These are phyloP conservation scores for Aurelia aurita complex sp. Pacific DNA, from an alignment of 30 jellyfish, hydroid and myxozoan species.

Conservation along the genomic window DNA sequence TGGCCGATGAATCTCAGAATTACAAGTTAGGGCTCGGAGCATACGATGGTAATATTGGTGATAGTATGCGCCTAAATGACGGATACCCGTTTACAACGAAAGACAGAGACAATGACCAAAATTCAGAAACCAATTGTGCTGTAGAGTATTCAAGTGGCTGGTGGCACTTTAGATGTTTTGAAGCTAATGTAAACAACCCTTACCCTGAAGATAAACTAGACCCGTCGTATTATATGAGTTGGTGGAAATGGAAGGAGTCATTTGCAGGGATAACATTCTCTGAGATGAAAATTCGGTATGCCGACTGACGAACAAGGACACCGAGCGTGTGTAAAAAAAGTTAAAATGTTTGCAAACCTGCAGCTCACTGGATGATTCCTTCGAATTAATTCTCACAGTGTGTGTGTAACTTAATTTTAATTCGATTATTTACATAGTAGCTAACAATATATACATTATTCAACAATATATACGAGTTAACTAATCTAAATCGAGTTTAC, in stretches of 20 bases:
- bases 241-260: neutral
- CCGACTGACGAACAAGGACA: no score
- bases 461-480: no score
- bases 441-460: no score
- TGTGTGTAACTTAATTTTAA: no score
- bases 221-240: neutral
- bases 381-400: no score
- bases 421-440: no score
- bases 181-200: neutral
- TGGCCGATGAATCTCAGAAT: neutral
- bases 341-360: no score
- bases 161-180: constrained; percentile 22
- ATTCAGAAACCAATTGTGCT: constrained; percentile 3
- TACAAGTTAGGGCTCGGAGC: constrained; percentile 15
- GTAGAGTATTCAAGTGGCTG: neutral
- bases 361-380: no score
- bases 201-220: neutral
- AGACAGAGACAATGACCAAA: neutral
- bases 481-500: no score
- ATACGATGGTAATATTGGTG: constrained; percentile 13
- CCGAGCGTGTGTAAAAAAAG: no score
- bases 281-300: constrained; percentile 20
- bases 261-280: constrained; percentile 10
- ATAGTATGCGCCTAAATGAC: neutral
- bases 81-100: constrained; percentile 7